These are phyloP conservation scores for Ictalurus furcatus DNA, from an alignment of 2,113 vertebrate genomes.

Conservation along the genomic window DNA sequence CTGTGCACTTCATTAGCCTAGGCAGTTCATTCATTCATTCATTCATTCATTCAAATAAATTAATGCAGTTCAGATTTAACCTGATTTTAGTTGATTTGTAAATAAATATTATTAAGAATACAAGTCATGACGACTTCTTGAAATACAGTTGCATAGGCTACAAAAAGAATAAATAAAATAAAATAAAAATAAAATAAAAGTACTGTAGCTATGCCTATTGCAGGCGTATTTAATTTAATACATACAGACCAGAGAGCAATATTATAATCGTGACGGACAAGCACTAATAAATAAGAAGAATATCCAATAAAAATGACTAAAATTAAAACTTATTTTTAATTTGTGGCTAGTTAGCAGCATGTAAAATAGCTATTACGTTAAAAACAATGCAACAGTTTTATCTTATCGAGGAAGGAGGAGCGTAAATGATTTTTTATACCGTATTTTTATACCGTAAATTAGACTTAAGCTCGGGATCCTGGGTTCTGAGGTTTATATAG, in stretches of 20 bases:
- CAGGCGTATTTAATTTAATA: background rate
- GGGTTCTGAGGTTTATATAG: background rate
- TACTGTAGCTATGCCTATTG: background rate
- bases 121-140: background rate
- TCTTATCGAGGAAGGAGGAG: background rate
- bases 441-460: background rate
- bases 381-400: background rate
- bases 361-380: background rate
- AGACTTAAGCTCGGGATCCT: background rate
- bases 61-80: no score
- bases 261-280: background rate
- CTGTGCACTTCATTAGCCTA: background rate
- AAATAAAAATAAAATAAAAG: background rate
- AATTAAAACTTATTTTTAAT: background rate
- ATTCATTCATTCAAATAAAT: background rate
- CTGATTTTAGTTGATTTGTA: background rate
- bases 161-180: no score
- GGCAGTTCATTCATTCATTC: no score
- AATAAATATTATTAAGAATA: background rate
- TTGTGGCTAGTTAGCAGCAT: background rate
- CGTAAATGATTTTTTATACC: background rate
- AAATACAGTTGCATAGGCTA: constrained; percentile 2
- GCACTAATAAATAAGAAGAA: background rate
- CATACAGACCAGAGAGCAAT: background rate
- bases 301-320: background rate